These are phyloP conservation scores for Leptoclinus maculatus DNA, from an alignment of 2,797 vertebrate species.

Conservation along the genomic window DNA sequence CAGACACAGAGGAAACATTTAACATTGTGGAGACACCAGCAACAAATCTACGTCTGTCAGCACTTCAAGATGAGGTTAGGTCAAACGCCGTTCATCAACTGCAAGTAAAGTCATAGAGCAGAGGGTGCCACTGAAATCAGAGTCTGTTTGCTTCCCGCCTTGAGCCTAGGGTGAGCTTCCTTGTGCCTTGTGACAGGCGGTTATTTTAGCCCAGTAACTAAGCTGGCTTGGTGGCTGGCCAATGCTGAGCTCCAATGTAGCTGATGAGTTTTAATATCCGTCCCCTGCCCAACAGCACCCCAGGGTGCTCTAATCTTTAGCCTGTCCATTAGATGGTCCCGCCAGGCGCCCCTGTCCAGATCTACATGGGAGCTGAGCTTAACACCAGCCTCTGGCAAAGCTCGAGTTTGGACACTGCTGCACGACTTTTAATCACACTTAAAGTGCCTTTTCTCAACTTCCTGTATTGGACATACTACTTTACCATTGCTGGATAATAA, in stretches of 20 bases:
- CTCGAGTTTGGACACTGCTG: constrained; percentile 21
- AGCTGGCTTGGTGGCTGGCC: constrained; percentile 80
- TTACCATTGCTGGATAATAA: constrained; percentile 14
- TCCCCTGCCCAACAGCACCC: constrained; percentile 74
- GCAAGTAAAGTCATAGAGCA: not conserved
- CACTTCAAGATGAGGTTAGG: not conserved
- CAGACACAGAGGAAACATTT: constrained; percentile 25
- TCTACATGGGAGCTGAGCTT: constrained; percentile 49
- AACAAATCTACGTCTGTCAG: not conserved
- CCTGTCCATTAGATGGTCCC: constrained; percentile 74
- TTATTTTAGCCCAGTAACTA: constrained; percentile 81
- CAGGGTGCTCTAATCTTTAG: constrained; percentile 79
- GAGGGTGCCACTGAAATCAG: not conserved
- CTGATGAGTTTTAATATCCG: constrained; percentile 85
- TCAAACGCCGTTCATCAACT: constrained; percentile 4
- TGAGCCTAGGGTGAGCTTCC: constrained; percentile 46
- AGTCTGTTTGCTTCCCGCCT: constrained; percentile 33
- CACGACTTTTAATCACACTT: constrained; percentile 41
- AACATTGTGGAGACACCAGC: not conserved
- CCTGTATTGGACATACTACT: constrained; percentile 8
- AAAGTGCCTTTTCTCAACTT: constrained; percentile 22
- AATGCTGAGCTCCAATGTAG: constrained; percentile 81
- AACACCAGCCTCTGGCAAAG: constrained; percentile 60
- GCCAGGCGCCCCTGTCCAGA: constrained; percentile 52
- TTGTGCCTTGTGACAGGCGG: constrained; percentile 62